These are phyloP conservation scores for Vombatus ursinus DNA, from an alignment of 2,113 vertebrate species.

Conservation along the genomic window DNA sequence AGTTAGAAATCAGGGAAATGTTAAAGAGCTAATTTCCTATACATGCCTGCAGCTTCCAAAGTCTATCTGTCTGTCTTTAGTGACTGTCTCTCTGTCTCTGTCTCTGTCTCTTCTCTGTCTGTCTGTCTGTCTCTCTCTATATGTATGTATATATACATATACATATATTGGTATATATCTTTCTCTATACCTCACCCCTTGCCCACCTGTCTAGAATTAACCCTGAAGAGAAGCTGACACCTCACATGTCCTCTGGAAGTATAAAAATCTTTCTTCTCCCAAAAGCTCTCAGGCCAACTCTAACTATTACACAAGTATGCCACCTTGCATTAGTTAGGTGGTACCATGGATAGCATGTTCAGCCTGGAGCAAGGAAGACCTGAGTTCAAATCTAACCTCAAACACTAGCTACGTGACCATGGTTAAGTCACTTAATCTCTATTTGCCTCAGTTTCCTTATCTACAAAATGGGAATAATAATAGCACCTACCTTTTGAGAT, in stretches of 20 bases:
- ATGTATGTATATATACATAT: no score
- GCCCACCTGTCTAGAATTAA: neutral
- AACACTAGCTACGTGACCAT: neutral
- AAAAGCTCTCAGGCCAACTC: neutral
- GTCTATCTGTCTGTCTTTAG: neutral
- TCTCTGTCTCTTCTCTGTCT: no score
- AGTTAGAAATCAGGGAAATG: neutral
- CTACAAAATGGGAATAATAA: neutral
- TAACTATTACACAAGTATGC: neutral
- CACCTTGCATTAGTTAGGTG: neutral
- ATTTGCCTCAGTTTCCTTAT: neutral
- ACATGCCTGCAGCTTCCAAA: neutral
- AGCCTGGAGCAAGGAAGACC: neutral
- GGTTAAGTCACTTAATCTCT: neutral
- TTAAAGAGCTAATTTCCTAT: neutral
- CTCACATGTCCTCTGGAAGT: neutral
- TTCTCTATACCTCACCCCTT: neutral
- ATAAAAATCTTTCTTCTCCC: neutral
- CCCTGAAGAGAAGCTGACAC: neutral
- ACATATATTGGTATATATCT: no score
- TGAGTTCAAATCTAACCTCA: neutral
- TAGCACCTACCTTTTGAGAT: neutral
- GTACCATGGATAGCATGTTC: neutral
- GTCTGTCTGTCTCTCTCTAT: no score
- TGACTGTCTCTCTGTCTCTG: no score